phyloP scores from a whole-genome alignment of 2,797 vertebrate species.

The Calcarius lapponicus region DNA sequence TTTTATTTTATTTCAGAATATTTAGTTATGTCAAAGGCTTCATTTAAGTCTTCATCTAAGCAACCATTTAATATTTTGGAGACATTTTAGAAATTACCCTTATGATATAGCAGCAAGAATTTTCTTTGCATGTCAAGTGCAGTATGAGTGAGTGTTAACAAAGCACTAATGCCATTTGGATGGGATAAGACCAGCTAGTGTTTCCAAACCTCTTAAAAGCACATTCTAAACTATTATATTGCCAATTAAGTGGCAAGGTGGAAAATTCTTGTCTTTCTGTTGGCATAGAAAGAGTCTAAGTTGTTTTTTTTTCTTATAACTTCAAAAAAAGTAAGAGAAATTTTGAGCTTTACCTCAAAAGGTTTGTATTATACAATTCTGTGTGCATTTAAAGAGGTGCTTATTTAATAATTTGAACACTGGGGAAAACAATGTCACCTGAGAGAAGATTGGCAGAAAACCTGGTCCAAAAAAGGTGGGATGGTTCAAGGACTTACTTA shows the following conservation, averaged over 20 bases:
- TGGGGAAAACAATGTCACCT: neutral
- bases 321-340: neutral
- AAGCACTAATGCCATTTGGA: slow-evolving; percentile 72
- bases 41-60: neutral
- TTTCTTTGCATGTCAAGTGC: neutral
- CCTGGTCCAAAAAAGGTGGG: neutral
- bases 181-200: slow-evolving; percentile 7
- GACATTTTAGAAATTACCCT: neutral
- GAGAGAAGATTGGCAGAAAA: neutral
- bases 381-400: neutral
- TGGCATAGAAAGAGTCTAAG: slow-evolving; percentile 30
- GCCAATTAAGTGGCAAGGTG: slow-evolving; percentile 73
- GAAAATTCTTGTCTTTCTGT: slow-evolving; percentile 73
- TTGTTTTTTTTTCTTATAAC: neutral
- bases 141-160: slow-evolving; percentile 61
- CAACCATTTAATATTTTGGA: neutral
- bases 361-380: neutral
- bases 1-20: neutral
- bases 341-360: neutral
- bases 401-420: neutral
- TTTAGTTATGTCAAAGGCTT: neutral
- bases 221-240: slow-evolving; percentile 57
- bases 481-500: neutral
- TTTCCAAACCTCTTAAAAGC: slow-evolving; percentile 63
- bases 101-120: slow-evolving; percentile 27